Evolutionary conservation across 1,140 invertebrate species (phyloP).

Genomic region (Grapholita molesta): DNA sequence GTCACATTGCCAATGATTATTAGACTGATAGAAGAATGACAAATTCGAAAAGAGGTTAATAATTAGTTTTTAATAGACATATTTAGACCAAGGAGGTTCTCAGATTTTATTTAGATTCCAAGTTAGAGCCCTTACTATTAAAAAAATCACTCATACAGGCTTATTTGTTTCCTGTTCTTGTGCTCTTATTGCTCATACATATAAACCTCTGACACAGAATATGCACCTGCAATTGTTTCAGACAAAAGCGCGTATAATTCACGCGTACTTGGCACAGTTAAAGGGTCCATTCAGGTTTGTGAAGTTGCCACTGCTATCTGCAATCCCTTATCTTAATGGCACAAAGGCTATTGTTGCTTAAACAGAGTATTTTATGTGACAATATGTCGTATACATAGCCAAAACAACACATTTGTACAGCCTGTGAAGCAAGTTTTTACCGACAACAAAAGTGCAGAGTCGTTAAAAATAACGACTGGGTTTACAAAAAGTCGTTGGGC

Average conservation of each 20-base stretch:
- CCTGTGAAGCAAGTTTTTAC: neutral
- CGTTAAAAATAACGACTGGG: neutral
- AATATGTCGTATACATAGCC: neutral
- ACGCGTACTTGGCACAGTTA: neutral
- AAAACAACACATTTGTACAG: neutral
- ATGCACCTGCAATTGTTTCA: neutral
- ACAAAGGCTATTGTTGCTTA: neutral
- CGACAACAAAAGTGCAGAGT: neutral
- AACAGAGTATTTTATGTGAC: neutral
- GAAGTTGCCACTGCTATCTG: neutral
- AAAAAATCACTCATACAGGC: too few species aligned
- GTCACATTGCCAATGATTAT: neutral
- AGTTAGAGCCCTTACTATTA: too few species aligned
- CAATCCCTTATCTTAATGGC: neutral
- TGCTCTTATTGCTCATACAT: too few species aligned
- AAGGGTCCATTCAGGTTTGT: neutral
- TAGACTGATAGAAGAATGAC: neutral
- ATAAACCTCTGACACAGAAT: neutral
- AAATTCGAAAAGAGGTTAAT: neutral
- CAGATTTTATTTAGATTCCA: too few species aligned
- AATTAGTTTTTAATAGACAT: too few species aligned
- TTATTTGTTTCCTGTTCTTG: too few species aligned
- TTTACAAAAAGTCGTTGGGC: neutral
- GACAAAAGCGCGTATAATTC: neutral
- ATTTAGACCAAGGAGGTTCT: too few species aligned